Evolutionary conservation across 2,113 vertebrate genomes (phyloP).

Genomic region (Ramphastos sulfuratus): DNA sequence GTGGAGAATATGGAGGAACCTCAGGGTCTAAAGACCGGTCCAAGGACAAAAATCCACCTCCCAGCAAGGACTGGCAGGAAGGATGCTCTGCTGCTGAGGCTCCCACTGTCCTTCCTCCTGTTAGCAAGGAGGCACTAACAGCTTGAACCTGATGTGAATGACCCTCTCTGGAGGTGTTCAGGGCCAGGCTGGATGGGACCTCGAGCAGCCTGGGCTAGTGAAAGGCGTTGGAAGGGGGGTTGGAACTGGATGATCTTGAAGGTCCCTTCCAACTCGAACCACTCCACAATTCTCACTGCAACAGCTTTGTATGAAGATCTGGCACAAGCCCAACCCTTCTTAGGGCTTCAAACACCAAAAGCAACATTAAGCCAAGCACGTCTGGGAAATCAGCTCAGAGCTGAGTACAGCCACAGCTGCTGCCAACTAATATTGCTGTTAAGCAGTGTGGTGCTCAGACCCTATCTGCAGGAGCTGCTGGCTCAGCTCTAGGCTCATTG

Average conservation of each 20-base stretch:
- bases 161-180: no score
- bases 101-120: no score
- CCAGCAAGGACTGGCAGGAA: neutral
- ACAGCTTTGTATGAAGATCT: neutral
- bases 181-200: no score
- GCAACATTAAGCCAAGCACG: no score
- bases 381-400: neutral
- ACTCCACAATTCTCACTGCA: neutral
- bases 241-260: no score
- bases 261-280: no score
- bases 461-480: neutral
- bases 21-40: neutral
- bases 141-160: neutral
- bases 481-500: neutral
- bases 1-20: neutral
- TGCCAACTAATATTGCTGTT: neutral
- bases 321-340: neutral
- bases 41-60: neutral
- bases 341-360: neutral
- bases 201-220: no score
- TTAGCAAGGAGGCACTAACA: neutral
- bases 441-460: neutral
- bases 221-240: no score
- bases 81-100: neutral
- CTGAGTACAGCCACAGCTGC: fast-evolving